These are phyloP conservation scores for Sarcophaga bullata DNA, from an alignment of 1,140 invertebrate species.

Conservation along the genomic window DNA sequence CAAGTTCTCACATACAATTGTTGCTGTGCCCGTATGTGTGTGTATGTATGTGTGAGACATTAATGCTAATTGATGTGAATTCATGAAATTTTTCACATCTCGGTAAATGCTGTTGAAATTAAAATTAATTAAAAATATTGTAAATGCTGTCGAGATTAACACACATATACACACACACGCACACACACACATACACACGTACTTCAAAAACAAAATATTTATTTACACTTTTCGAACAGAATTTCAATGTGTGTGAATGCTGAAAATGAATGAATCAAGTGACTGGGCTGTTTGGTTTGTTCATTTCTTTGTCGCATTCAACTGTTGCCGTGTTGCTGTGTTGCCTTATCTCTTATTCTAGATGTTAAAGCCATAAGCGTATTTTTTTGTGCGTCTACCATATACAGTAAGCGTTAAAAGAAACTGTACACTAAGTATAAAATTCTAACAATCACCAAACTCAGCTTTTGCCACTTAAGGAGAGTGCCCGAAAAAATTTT, in stretches of 20 bases:
- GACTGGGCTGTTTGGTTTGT: neutral
- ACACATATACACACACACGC: neutral
- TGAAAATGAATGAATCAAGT: too few species aligned
- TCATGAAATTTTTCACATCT: constrained; percentile 44
- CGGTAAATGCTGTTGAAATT: constrained; percentile 33
- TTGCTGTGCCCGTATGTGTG: neutral
- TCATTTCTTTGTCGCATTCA: neutral
- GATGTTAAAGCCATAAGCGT: neutral
- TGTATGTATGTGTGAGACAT: constrained; percentile 22
- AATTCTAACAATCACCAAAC: too few species aligned
- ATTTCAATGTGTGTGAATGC: neutral
- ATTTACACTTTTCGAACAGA: neutral
- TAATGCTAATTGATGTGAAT: constrained; percentile 44
- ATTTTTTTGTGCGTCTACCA: neutral
- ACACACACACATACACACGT: neutral
- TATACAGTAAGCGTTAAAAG: too few species aligned
- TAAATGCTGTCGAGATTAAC: constrained; percentile 37
- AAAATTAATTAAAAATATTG: constrained; percentile 44
- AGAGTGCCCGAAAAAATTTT: too few species aligned
- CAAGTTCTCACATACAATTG: neutral
- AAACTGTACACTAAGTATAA: too few species aligned
- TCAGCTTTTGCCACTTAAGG: too few species aligned
- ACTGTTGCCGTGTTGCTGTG: neutral
- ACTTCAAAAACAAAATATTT: neutral
- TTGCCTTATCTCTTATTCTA: constrained; percentile 14